phyloP scores from a whole-genome alignment of 2,797 vertebrate species.

The Cottoperca gobio region DNA sequence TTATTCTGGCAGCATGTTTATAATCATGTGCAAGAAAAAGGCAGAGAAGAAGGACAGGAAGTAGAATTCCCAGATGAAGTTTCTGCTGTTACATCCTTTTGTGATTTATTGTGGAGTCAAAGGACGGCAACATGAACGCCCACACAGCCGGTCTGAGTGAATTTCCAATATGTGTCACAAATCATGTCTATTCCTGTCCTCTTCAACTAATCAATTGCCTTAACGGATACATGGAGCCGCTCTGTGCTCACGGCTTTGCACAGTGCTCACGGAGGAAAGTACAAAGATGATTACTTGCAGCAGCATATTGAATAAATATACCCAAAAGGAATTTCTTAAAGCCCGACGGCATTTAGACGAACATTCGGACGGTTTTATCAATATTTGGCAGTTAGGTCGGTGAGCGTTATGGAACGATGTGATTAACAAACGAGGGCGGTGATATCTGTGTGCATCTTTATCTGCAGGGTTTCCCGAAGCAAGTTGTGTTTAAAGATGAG shows the following conservation, averaged over 20 bases:
- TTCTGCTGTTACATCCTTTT: conserved; percentile 22
- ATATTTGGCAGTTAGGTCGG: conserved; percentile 20
- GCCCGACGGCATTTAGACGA: neutral
- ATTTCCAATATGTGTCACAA: conserved; percentile 50
- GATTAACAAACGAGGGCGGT: conserved; percentile 17
- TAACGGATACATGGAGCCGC: conserved; percentile 59
- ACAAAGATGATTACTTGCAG: neutral
- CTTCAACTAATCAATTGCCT: conserved; percentile 71
- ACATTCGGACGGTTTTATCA: neutral
- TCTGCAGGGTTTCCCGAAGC: conserved; percentile 18
- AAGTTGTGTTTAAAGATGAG: neutral
- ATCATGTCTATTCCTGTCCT: conserved; percentile 58
- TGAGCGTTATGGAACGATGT: conserved; percentile 25
- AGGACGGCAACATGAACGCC: conserved; percentile 7
- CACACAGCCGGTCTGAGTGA: conserved; percentile 23
- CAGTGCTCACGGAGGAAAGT: conserved; percentile 22
- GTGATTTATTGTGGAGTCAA: conserved; percentile 32
- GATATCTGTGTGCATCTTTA: conserved; percentile 10
- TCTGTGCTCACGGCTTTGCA: conserved; percentile 43
- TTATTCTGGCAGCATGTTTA: conserved; percentile 65
- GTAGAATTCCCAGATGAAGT: conserved; percentile 20
- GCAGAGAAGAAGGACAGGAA: conserved; percentile 16
- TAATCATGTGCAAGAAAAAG: conserved; percentile 54
- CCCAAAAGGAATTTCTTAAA: neutral
- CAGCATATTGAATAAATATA: neutral